A percentile compares a stretch with the other conserved stretches of the same genome.
phyloP scores from a whole-genome alignment of 2,888 invertebrate species.

The Anaspis maculata region DNA sequence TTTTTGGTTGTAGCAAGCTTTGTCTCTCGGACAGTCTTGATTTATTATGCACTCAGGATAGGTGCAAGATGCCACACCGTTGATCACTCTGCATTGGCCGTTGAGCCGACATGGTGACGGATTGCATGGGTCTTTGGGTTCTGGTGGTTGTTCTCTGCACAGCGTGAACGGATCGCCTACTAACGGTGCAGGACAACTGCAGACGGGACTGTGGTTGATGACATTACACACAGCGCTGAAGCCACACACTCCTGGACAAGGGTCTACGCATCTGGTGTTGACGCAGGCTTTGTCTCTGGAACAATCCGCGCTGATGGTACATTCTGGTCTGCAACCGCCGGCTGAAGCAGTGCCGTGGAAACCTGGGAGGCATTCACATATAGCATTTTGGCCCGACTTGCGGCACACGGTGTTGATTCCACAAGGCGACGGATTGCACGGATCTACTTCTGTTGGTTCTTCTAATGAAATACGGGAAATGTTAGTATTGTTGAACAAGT shows the following conservation, averaged over 20 bases:
- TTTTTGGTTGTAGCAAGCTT: slow-evolving; percentile 73
- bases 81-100: slow-evolving; percentile 69
- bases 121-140: slow-evolving; percentile 62
- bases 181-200: slow-evolving; percentile 63
- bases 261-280: slow-evolving; percentile 70
- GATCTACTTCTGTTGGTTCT: slow-evolving; percentile 38
- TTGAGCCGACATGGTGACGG: slow-evolving; percentile 78
- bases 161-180: slow-evolving; percentile 76
- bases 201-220: slow-evolving; percentile 78
- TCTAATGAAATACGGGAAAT: slow-evolving; percentile 8
- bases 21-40: slow-evolving; percentile 74
- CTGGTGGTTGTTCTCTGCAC: slow-evolving; percentile 47
- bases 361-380: slow-evolving; percentile 69
- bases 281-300: slow-evolving; percentile 65
- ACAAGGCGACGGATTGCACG: slow-evolving; percentile 58
- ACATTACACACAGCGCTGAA: slow-evolving; percentile 68
- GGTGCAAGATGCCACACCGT: slow-evolving; percentile 61
- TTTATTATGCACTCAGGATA: slow-evolving; percentile 85
- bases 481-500: slow-evolving; percentile 3
- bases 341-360: slow-evolving; percentile 63
- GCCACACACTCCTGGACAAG: slow-evolving; percentile 75
- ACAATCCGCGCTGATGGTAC: slow-evolving; percentile 75
- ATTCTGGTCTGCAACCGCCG: slow-evolving; percentile 73
- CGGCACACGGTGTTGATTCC: slow-evolving; percentile 69
- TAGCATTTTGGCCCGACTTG: slow-evolving; percentile 46